phyloP scores from a whole-genome alignment of 2,888 invertebrate genomes.

The Dryadula phaetusa region DNA sequence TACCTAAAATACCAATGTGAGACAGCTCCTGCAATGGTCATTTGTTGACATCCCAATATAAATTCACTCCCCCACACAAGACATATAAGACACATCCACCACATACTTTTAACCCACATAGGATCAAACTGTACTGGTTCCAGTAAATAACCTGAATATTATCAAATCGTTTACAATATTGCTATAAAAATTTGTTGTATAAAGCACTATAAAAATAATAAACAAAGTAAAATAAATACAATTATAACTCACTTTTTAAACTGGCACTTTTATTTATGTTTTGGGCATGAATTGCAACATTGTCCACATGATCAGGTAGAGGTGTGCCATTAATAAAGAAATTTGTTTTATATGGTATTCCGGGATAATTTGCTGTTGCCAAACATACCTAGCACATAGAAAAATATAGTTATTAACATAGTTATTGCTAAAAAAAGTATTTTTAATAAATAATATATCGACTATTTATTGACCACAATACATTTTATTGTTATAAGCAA shows the following conservation, averaged over 20 bases:
- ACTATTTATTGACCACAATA: no score
- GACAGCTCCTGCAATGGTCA: constrained; percentile 96
- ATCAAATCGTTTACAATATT: background rate
- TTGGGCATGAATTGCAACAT: constrained; percentile 61
- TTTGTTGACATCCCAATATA: constrained; percentile 96
- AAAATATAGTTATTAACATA: background rate
- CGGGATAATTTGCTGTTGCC: constrained; percentile 92
- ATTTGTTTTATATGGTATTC: constrained; percentile 77
- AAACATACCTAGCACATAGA: constrained; percentile 84
- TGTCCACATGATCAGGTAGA: constrained; percentile 58
- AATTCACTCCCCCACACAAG: constrained; percentile 97
- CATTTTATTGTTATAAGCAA: no score
- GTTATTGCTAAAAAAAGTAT: no score
- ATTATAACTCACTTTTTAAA: constrained; percentile 63
- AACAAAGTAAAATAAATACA: background rate
- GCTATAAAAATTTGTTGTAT: no score
- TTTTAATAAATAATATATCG: no score
- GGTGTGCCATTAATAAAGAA: constrained; percentile 69
- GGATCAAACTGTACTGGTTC: constrained; percentile 89
- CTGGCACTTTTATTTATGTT: constrained; percentile 60
- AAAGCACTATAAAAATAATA: no score
- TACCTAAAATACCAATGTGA: constrained; percentile 97
- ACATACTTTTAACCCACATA: constrained; percentile 94
- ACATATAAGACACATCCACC: constrained; percentile 96
- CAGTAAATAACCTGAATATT: constrained; percentile 67